Conservation (phyloP, 2,888 invertebrate genomes). For the Coecobrya sp. region DNA sequence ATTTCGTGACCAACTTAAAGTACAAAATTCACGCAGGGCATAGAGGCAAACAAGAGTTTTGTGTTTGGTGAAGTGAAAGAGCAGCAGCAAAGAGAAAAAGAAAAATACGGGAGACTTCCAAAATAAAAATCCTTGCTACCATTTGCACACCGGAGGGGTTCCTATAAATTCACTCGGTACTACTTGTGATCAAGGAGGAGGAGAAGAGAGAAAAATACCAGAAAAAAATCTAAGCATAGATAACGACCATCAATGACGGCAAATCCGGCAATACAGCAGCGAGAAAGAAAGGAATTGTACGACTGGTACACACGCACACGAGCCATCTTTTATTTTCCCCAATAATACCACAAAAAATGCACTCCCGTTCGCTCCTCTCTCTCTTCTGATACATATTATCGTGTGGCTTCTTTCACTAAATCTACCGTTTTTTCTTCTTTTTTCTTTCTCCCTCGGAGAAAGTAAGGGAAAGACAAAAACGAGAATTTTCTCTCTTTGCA, state of each 20-base stretch:
- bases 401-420: conserved; percentile 25
- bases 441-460: background rate
- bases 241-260: conserved; percentile 82
- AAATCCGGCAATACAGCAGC: conserved; percentile 66
- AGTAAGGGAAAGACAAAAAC: conserved; percentile 24
- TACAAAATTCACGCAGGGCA: conserved; percentile 46
- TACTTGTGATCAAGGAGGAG: conserved; percentile 46
- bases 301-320: conserved; percentile 79
- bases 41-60: background rate
- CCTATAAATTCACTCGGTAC: conserved; percentile 76
- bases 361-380: background rate
- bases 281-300: conserved; percentile 41
- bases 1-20: conserved; percentile 80
- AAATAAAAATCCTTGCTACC: conserved; percentile 68
- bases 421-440: conserved; percentile 4
- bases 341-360: conserved; percentile 63
- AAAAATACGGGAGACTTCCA: background rate
- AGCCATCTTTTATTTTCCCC: conserved; percentile 77
- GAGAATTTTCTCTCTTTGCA: conserved; percentile 30
- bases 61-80: no score
- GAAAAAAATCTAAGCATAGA: conserved; percentile 77
- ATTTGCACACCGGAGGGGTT: conserved; percentile 76
- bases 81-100: background rate
- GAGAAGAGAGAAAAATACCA: background rate
- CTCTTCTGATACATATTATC: background rate